Evolutionary conservation across 2,113 vertebrate genomes (phyloP).

Genomic region (Erythrolamprus reginae): DNA sequence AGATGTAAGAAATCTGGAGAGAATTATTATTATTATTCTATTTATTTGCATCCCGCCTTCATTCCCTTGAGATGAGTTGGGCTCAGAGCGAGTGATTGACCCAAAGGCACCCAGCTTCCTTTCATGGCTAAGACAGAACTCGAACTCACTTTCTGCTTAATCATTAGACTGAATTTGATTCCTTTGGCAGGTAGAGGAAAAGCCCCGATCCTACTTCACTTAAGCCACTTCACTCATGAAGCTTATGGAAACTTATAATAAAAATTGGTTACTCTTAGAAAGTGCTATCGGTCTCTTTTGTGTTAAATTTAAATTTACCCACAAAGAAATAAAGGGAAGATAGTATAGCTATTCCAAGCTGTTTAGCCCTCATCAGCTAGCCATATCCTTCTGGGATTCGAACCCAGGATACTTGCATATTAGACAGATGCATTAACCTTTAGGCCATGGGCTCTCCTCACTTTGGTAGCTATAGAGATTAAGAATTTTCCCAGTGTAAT

Average conservation of each 20-base stretch:
- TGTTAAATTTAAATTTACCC: no score
- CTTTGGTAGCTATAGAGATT: no score
- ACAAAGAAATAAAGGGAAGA: no score
- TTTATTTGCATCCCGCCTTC: neutral
- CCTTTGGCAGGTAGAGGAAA: neutral
- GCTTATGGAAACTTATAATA: neutral
- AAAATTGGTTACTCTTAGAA: neutral
- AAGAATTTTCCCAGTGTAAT: no score
- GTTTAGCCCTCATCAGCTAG: no score
- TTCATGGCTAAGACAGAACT: neutral
- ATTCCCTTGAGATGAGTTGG: neutral
- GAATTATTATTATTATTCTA: neutral
- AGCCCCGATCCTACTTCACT: neutral
- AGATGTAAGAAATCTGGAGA: neutral
- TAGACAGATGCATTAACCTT: no score
- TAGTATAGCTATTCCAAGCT: no score
- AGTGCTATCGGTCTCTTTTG: neutral
- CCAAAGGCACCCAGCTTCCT: neutral
- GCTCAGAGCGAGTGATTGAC: neutral
- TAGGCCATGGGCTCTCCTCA: no score
- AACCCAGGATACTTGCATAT: no score
- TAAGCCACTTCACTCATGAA: neutral
- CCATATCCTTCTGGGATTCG: no score
- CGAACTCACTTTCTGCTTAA: neutral
- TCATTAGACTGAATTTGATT: neutral